Evolutionary conservation across 35 echinoderm and acorn worm genomes (phyloP), one percentile per base, ranked within the genome.

Genomic region (Apostichopus japonicus): DNA sequence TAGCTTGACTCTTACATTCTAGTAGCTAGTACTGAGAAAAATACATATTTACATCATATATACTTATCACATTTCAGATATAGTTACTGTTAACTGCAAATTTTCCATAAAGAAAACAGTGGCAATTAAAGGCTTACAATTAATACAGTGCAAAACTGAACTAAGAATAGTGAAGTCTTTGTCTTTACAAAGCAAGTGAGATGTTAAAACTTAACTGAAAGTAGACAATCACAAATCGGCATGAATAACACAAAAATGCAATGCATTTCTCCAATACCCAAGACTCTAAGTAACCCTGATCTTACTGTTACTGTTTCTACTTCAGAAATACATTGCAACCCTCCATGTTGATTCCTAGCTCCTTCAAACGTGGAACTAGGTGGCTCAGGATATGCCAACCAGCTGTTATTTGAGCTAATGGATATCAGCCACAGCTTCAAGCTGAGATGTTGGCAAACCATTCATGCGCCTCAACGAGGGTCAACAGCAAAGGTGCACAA

Each of bases 41-140:
- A 22, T 25, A 80, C 23, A 83, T 54, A 83, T 83, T 44, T 83
- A 83, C 79, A 83, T 83, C 79, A 55, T 52, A 83, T 44, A 55
- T 67, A 67, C 63, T 55, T 33, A 54, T 83, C n/a, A 10, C 51
- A 83, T 83, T 83, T 83, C 79, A 83, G 79, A 83, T 83, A 83
- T 83, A 83, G 79, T 54, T 83, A 83, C 79, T 83, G 79, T 83
- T 21, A 83, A 83, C 79, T 83, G 51, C 79, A 79, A 79, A 54
- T 54, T 55, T 53, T 83, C 79, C 63, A 67, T 44, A 44, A 44
- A 44, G 33, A 44, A 44, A 44, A 44, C 33, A 67, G 63, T 67
- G 63, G 63, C 63, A 67, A 67, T 67, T 67, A 67, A 19, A 67
- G 63, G 63, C 63, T 67, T 67, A 67, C 9, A 67, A 67, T 19